Evolutionary conservation across 2,888 invertebrate genomes (phyloP), one percentile per base, ranked within the genome.

Genomic region (Stenotaenia linearis): DNA sequence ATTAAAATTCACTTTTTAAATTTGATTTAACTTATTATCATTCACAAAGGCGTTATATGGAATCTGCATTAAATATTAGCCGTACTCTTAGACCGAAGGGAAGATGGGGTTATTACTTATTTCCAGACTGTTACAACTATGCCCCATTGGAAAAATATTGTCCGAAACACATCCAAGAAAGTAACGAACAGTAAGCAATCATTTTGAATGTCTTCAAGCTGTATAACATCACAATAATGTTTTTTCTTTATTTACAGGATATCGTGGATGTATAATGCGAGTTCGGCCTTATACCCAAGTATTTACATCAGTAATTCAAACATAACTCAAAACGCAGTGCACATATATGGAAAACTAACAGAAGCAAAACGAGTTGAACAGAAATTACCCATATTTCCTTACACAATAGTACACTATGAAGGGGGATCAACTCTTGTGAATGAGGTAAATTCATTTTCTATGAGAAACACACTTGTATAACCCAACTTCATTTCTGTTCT

Each of bases 91-190:
- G 94, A 5, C 93, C 94, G 0, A 85, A 86, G 0, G 94, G 92
- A 0, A 84, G 85, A 0, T 95, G 94, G 94, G 93, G 94, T 0
- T 95, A 93, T 86, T 95, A 95, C 85, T 93, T 91, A 4, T 95
- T 91, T 86, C 95, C 95, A 0, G 91, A 93, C 84, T 95, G 95
- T 86, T 93, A 90, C 86, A 93, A 93, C 85, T 90, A 90, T 87
- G 86, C 88, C 0, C 89, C 10, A 1, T 9, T 30, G n/a, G n/a
- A 76, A 35, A 76, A 76, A 18, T 32, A 76, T 9, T 76, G 76
- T 37, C 21, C 76, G 1, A 10, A 1, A 18, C 1, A 35, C 5
- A 76, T 76, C 35, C 76, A 76, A 9, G 9, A 28, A 7, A 5
- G 35, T 35, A 76, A 76, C 35, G 30, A 30, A 18, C 12, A 35